Base-by-base conservation (phyloP, 1,140 invertebrate genomes). In the Diploscapter pachys region DNA sequence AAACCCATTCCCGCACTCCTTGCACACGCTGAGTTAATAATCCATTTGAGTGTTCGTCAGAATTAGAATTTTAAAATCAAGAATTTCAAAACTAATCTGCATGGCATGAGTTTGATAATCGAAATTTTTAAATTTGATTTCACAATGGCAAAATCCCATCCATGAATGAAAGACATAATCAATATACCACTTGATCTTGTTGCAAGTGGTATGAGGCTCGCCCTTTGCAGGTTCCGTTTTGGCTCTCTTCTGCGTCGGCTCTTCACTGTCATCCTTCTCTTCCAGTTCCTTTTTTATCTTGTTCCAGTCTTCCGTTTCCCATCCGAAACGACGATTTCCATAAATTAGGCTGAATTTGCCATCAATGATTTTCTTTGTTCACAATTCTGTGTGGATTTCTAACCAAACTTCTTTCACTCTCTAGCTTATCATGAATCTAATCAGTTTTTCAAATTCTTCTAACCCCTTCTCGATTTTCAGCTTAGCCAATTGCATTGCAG, bases 401-500 rank as follows among this genome's bases (percentile, higher is more conserved):
- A 31, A 31, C 31, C 31, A 31, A 31, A 31, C 31, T 31, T 31
- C 31, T 31, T 31, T 31, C 31, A 31, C 31, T 31, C 31, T 31
- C 31, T 31, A 31, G 31, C 31, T 31, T 31, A 31, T 31, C 31
- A 31, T 31, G 31, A 31, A 1, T 1, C 31, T 31, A 31, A 59
- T 31, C 31, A 31, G 13, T 65, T 65, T 6, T 31, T 31, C 31
- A 71, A 8, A 13, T 71, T 13, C 13, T 63, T 63, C 69, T 4
- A 13, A 71, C 63, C 75, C 90, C 80, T 93, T 91, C 56, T 88
- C 88, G 5, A 96, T 87, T 89, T 96, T 96, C 51, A 93, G 87
- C 82, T 93, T 90, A 0, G 92, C 91, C 13, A 96, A 88, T 88
- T 94, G 93, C 86, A 97, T 90, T 54, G 92, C 90, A 49, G 93